Conservation (phyloP, 2,888 invertebrate species). For the Sisyra terminalis region DNA sequence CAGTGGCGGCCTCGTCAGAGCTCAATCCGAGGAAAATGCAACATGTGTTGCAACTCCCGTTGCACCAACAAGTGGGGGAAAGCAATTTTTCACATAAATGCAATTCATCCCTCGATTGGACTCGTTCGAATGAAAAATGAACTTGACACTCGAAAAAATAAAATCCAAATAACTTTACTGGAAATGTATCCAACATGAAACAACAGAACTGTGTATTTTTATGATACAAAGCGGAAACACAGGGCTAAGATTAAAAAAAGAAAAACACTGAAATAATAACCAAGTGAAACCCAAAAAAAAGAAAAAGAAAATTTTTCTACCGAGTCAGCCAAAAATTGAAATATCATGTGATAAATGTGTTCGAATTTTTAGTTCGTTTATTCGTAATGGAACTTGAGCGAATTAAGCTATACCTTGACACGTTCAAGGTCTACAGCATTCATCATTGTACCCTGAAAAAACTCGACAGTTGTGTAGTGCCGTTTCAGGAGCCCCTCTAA, state of each 20-base stretch:
- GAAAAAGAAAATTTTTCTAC: background rate
- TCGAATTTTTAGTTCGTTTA: background rate
- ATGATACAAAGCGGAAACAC: background rate
- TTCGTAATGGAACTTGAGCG: slow-evolving; percentile 24
- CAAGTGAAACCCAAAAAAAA: background rate
- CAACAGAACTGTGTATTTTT: no score
- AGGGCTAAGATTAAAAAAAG: background rate
- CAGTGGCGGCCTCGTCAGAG: no score
- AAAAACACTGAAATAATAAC: background rate
- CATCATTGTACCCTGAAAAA: slow-evolving; percentile 99
- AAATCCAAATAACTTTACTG: no score
- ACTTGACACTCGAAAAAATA: no score
- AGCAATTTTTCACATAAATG: no score
- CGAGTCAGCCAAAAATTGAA: background rate
- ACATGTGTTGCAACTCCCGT: no score
- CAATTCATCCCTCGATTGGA: no score
- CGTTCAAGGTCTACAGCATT: slow-evolving; percentile 99
- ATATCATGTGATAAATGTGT: slow-evolving; percentile 1
- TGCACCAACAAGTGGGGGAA: no score
- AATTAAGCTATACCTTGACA: slow-evolving; percentile 63
- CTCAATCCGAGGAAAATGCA: no score
- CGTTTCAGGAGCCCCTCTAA: slow-evolving; percentile 99
- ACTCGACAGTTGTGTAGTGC: slow-evolving; percentile 99
- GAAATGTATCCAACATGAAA: no score
- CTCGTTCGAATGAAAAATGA: no score